Conservation (phyloP, 2,113 vertebrate genomes). For the Bubo blakistoni region DNA sequence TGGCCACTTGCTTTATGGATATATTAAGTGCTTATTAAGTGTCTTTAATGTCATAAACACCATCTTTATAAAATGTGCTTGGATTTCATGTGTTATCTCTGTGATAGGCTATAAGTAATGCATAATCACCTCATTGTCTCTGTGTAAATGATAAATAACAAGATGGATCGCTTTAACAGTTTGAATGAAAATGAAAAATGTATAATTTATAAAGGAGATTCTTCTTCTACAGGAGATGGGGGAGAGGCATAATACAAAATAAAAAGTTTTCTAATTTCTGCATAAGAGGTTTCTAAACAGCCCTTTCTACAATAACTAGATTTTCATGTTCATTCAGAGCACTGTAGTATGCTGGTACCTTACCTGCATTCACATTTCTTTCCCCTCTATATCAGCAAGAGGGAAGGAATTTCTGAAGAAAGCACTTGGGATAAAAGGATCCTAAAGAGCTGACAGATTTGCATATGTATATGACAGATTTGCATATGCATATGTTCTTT, state of each 20-base stretch:
- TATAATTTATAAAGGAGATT: not conserved
- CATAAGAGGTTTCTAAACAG: not conserved
- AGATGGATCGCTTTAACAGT: not conserved
- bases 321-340: not conserved
- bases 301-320: not conserved
- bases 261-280: not conserved
- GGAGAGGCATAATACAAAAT: not conserved
- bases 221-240: not conserved
- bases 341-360: not conserved
- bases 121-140: not conserved
- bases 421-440: not conserved
- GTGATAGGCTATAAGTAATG: not conserved
- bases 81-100: not conserved
- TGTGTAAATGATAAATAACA: not conserved
- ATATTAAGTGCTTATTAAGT: not conserved
- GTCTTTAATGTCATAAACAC: not conserved
- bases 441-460: not conserved
- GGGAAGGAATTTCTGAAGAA: not conserved
- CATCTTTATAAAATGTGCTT: not conserved
- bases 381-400: not conserved
- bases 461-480: not conserved
- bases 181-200: not conserved
- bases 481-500: not conserved
- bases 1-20: not conserved
- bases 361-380: not conserved